Base-by-base conservation (phyloP, 2,888 invertebrate species). In the Sarcophaga variegata region DNA sequence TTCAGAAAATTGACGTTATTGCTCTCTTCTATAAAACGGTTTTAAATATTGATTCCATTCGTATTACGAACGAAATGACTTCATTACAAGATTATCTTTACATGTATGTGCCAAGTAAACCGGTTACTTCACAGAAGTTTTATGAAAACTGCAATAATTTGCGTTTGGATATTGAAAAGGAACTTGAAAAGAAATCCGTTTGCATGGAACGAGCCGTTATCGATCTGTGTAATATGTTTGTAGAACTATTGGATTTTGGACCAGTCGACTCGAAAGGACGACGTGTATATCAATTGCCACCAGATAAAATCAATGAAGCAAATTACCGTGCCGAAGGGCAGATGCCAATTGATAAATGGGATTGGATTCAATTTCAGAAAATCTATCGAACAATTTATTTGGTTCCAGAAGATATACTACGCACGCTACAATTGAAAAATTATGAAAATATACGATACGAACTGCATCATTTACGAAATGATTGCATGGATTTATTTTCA, bases 401-500 rank as follows among this genome's bases (percentile, higher is more conserved):
- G 70, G 90, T 90, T 0, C 90, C 92, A 0, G 92, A 92, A 22
- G 91, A 92, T 60, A 89, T 90, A 0, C 84, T 92, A 25, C 88
- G 82, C 47, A 88, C 85, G 1, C 69, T 91, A 4, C 91, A 91
- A 47, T 96, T 96, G 89, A 93, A 94, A 89, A 95, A 95, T 90
- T 95, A 96, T 72, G 96, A 96, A 88, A 95, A 94, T 89, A 94
- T 95, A 10, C 94, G 94, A 45, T 94, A 95, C 89, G 96, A 96
- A 85, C 90, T 96, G 45, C 90, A 91, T 76, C 94, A 94, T 62
- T 94, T 96, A 4, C 95, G 96, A 69, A 96, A 95, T 75, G 97
- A 97, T 91, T 97, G 97, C 90, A 96, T 97, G 91, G 97, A 97
- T 91, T 94, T 97, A 72, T 97, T 97, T 91, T 96, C 96, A 1